Evolutionary conservation across 2,797 vertebrate genomes (phyloP), one percentile per base, ranked within the genome.

Genomic region (Anisognathus igniventris): DNA sequence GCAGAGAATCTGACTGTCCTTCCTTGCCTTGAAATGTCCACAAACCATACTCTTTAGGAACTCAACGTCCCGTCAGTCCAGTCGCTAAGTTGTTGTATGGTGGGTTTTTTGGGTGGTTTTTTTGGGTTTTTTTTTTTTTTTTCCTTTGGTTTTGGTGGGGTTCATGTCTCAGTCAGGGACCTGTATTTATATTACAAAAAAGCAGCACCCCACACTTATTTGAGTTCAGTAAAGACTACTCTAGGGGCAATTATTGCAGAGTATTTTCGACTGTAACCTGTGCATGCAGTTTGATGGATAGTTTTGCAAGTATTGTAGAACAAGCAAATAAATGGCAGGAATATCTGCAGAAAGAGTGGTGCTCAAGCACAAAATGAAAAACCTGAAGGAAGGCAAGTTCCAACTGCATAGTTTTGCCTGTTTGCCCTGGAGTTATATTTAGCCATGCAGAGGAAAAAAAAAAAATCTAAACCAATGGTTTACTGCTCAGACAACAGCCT

Each of bases 401-500:
- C 70, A 42, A 37, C 28, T 47, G 51, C 5, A 0, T 17, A 50
- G 61, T 72, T 89, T 70, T 91, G 54, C 79, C 62, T 79, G 10
- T 75, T 68, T 92, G 73, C 76, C 81, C 78, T 28, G 51, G 37
- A 89, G 64, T 76, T 82, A 75, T 54, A 91, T 83, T 93, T 91
- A 95, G 78, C 76, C 62, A 64, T 54, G 44, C 54, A 80, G 50
- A 58, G 28, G n/a, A 51, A 16, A 71, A 53, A 24, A 53, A 17
- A 23, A 24, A 57, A 10, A 35, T 23, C 51, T 75, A 90, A 92
- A 75, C 60, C 4, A 5, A 89, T 86, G 91, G 93, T 88, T 96
- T 90, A 81, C 91, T 92, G 87, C 87, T 92, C 82, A 90, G 88
- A 77, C 9, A 0, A 48, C 82, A 91, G 78, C 86, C 91, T 86